phyloP scores from a whole-genome alignment of 1,140 invertebrate genomes.

The Harlomillsia oculata region DNA sequence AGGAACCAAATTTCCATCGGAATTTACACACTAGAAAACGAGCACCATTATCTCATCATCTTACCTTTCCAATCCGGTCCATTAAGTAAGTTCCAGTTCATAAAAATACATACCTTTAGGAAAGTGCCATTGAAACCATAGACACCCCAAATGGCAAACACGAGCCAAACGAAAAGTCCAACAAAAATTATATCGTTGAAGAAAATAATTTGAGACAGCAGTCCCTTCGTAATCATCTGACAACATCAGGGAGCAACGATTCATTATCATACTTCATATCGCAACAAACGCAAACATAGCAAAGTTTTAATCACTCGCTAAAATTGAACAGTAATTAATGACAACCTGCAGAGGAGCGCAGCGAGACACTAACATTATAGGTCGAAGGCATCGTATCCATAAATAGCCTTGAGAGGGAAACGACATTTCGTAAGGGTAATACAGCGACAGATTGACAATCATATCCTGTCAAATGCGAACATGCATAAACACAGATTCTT shows the following conservation, averaged over 20 bases:
- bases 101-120: background rate
- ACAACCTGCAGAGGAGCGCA: background rate
- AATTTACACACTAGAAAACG: background rate
- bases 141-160: background rate
- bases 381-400: constrained; percentile 1
- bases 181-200: background rate
- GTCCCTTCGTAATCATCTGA: background rate
- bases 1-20: background rate
- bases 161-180: constrained; percentile 2
- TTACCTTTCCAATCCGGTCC: background rate
- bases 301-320: background rate
- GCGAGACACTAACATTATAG: background rate
- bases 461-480: constrained; percentile 3
- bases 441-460: background rate
- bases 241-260: background rate
- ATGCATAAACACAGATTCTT: too few species aligned
- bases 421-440: background rate
- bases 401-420: constrained; percentile 5
- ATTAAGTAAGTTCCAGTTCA: too few species aligned
- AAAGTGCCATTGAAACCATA: constrained; percentile 1
- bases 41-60: background rate
- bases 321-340: background rate
- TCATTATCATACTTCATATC: background rate
- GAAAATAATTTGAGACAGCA: background rate
- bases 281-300: background rate